These are phyloP conservation scores for Argyrosomus japonicus DNA, from an alignment of 2,113 vertebrate genomes.

Conservation along the genomic window DNA sequence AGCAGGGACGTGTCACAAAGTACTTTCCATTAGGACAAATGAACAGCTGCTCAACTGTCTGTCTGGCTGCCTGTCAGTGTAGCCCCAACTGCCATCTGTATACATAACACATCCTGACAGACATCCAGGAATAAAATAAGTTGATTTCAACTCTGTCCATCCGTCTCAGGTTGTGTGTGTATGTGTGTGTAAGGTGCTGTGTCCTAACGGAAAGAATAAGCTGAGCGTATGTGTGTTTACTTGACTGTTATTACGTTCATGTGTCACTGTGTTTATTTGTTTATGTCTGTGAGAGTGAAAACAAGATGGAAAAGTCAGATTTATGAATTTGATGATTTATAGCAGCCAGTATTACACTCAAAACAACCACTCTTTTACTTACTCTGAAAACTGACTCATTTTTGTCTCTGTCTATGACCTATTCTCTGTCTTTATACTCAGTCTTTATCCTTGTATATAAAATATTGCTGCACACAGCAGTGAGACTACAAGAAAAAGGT, in stretches of 20 bases:
- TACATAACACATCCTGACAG: constrained; percentile 89
- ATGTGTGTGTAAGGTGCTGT: not conserved
- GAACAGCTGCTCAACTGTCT: constrained; percentile 89
- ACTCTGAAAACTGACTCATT: not conserved
- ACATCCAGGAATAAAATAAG: constrained; percentile 80
- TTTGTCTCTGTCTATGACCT: not conserved
- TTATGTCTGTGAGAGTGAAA: not conserved
- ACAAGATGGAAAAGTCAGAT: not conserved
- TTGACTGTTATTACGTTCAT: not conserved
- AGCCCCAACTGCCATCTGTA: constrained; percentile 84
- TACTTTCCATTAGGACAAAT: constrained; percentile 90
- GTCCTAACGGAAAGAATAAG: not conserved
- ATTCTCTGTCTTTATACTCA: not conserved
- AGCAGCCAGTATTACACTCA: not conserved
- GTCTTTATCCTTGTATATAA: not conserved
- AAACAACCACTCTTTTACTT: not conserved
- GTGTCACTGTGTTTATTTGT: constrained; percentile 16
- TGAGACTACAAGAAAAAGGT: constrained; percentile 16
- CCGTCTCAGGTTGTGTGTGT: not conserved
- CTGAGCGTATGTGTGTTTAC: constrained; percentile 25
- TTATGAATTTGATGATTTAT: not conserved
- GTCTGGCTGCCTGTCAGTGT: constrained; percentile 68
- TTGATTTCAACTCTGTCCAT: constrained; percentile 40
- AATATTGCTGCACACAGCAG: not conserved
- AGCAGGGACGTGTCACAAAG: constrained; percentile 80